These are phyloP conservation scores for Crenichthys baileyi DNA, from an alignment of 2,797 vertebrate genomes.

Conservation along the genomic window DNA sequence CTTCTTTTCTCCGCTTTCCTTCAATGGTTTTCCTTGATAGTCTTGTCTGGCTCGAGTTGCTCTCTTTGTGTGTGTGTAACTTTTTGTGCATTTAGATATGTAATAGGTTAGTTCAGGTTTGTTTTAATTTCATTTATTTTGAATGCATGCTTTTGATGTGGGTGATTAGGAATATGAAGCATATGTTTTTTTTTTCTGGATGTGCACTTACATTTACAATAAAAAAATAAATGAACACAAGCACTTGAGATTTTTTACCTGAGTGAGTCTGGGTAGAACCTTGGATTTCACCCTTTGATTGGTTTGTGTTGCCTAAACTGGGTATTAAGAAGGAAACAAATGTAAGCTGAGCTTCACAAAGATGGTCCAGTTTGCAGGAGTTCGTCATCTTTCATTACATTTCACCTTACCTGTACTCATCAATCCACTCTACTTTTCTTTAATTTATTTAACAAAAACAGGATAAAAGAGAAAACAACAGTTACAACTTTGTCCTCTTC, in stretches of 20 bases:
- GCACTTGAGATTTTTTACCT: conserved; percentile 60
- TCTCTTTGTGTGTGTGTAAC: conserved; percentile 52
- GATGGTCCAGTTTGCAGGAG: conserved; percentile 53
- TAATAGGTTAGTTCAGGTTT: neutral
- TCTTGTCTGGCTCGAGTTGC: conserved; percentile 55
- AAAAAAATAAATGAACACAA: conserved; percentile 40
- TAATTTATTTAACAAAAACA: conserved; percentile 8
- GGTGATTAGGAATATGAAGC: neutral
- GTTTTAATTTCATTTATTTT: neutral
- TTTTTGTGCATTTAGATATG: conserved; percentile 5
- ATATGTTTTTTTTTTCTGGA: neutral
- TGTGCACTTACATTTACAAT: conserved; percentile 10
- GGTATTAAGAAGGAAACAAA: conserved; percentile 48
- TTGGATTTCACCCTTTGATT: conserved; percentile 62
- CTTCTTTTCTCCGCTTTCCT: conserved; percentile 55
- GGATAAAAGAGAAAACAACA: conserved; percentile 67
- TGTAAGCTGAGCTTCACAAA: conserved; percentile 32
- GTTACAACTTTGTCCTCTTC: conserved; percentile 77
- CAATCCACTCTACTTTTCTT: conserved; percentile 27
- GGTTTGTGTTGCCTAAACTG: conserved; percentile 34
- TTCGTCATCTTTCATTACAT: conserved; percentile 5
- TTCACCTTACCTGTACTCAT: neutral
- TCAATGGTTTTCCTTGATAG: conserved; percentile 67
- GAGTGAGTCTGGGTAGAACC: conserved; percentile 53
- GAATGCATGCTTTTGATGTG: neutral